These are phyloP conservation scores for Archilochus colubris DNA, from an alignment of 2,113 vertebrate species.

Conservation along the genomic window DNA sequence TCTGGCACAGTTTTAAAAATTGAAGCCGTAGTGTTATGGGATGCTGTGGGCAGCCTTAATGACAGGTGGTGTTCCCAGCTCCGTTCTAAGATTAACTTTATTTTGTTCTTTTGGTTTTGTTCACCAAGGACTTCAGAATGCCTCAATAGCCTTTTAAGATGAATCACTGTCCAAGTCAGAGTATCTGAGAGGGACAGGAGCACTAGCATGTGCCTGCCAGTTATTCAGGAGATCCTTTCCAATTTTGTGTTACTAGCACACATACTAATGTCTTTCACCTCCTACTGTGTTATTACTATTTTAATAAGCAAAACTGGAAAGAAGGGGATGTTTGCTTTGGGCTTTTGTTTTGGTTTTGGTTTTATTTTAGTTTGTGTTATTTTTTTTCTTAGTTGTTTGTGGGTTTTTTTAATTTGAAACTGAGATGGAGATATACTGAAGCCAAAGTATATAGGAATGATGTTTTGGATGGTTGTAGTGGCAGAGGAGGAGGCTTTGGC, in stretches of 20 bases:
- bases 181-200: not conserved
- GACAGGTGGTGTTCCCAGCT: not conserved
- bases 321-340: not conserved
- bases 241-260: not conserved
- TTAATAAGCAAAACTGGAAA: not conserved
- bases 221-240: not conserved
- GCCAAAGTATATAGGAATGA: not conserved
- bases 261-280: not conserved
- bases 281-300: not conserved
- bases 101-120: not conserved
- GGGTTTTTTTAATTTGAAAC: not conserved
- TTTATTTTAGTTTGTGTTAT: not conserved
- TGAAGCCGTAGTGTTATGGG: not conserved
- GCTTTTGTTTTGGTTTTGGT: not conserved
- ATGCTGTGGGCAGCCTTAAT: not conserved
- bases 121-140: not conserved
- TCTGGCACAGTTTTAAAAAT: not conserved
- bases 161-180: not conserved
- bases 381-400: not conserved
- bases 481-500: conserved; percentile 47
- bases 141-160: not conserved
- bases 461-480: conserved; percentile 19
- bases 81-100: not conserved
- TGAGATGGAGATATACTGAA: not conserved
- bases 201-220: not conserved